Evolutionary conservation across 2,113 vertebrate genomes (phyloP), one percentile per base, ranked within the genome.

Genomic region (Mola mola): DNA sequence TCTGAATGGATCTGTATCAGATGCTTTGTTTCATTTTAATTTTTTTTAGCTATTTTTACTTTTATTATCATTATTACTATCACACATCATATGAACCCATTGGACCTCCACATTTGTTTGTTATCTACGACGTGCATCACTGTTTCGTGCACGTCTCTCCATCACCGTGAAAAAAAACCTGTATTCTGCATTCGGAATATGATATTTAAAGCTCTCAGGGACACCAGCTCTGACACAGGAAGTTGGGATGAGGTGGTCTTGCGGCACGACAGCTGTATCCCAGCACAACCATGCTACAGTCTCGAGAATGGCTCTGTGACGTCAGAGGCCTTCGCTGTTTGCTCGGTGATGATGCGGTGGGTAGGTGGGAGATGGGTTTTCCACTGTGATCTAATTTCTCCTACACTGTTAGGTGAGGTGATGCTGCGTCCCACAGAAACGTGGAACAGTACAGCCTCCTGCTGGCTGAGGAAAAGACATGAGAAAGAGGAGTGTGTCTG

Each of bases 321-420:
- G 72, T 88, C 82, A 83, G 55, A 68, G 16, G 25, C n/a, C n/a
- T n/a, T n/a, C n/a, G 33, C 59, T 69, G 26, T 66, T 56, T 66
- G 57, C 59, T 43, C 78, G 15, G 76, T 66, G 64, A 57, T 29
- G 28, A 9, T 29, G 28, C 6, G 28, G 52, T 28, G 44, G 37
- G 8, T 41, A 56, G 68, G 64, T 15, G 72, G 46, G 79, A 65
- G 78, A 68, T 46, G 66, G 72, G 61, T 40, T 78, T 72, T 53
- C 55, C 13, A 3, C 63, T 79, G 86, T 87, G 86, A 89, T 85
- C 80, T 86, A 52, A 88, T 81, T 78, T 77, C 75, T 82, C 72
- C 66, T 71, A 66, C 72, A 70, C 19, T 22, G 44, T 71, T 78
- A 20, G 38, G 59, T 51, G 51, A n/a, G 46, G 31, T 72, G 64